phyloP scores from a whole-genome alignment of 2,113 vertebrate species.

The Perccottus glenii region DNA sequence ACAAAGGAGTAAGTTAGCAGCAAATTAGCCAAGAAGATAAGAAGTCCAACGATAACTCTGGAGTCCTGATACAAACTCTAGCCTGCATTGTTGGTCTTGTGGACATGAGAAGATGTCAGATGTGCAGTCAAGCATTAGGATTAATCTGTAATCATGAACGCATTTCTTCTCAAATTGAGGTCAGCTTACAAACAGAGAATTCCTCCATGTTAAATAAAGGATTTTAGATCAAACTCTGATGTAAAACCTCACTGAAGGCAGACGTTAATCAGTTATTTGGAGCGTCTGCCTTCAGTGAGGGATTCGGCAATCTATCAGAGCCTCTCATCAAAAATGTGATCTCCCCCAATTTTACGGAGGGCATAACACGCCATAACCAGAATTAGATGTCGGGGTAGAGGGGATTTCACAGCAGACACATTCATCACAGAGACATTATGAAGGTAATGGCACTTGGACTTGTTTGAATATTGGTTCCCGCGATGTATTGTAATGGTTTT shows the following conservation, averaged over 20 bases:
- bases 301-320: not conserved
- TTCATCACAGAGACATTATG: not conserved
- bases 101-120: too few species aligned
- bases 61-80: too few species aligned
- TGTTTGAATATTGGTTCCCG: slow-evolving; percentile 6
- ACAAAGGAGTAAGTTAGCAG: too few species aligned
- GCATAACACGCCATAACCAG: slow-evolving; percentile 5
- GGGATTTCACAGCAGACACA: slow-evolving; percentile 5
- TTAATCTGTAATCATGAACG: slow-evolving; percentile 1
- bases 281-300: not conserved
- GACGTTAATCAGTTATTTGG: not conserved
- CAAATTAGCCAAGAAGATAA: too few species aligned
- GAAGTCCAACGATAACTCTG: too few species aligned
- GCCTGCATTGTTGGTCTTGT: not conserved
- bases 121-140: not conserved
- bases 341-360: slow-evolving; percentile 3
- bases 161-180: slow-evolving; percentile 12
- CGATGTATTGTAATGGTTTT: slow-evolving; percentile 1
- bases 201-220: slow-evolving; percentile 1
- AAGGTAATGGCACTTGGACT: slow-evolving; percentile 9
- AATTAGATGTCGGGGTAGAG: not conserved
- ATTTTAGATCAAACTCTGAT: not conserved
- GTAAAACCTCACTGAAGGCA: not conserved
- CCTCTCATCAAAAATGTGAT: slow-evolving; percentile 9
- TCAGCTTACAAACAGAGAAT: slow-evolving; percentile 2